A percentile compares a stretch with the other conserved stretches of the same genome.
Evolutionary conservation across 2,113 vertebrate species (phyloP).

Genomic region (Phalacrocorax carbo): DNA sequence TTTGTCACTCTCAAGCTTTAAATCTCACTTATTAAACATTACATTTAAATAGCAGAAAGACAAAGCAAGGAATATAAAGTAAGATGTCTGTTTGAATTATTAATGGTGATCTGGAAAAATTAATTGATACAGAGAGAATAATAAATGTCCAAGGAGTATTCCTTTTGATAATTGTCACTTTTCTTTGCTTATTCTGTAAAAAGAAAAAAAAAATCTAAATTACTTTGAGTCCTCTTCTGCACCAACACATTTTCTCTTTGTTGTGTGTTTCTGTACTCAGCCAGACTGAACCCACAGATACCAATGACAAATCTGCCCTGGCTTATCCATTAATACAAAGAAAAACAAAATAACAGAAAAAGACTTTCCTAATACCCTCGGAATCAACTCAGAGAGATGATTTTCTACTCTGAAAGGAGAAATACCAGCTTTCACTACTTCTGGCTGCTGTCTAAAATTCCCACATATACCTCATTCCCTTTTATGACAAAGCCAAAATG

Average conservation of each 20-base stretch:
- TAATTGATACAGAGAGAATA: neutral
- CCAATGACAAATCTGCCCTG: neutral
- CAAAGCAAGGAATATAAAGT: neutral
- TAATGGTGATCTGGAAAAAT: slow-evolving; percentile 6
- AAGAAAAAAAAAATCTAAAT: neutral
- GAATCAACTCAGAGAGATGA: neutral
- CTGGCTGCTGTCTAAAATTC: neutral
- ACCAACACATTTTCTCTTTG: neutral
- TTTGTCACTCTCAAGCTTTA: neutral
- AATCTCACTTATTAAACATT: neutral
- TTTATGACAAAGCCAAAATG: neutral
- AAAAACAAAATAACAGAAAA: neutral
- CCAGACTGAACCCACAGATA: neutral
- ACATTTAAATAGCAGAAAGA: neutral
- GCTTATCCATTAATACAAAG: neutral
- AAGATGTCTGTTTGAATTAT: slow-evolving; percentile 14
- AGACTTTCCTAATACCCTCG: neutral
- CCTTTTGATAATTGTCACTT: neutral
- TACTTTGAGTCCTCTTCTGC: neutral
- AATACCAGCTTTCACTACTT: neutral
- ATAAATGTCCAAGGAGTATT: neutral
- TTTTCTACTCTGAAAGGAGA: neutral
- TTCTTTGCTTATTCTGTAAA: neutral
- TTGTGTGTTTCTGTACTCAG: neutral
- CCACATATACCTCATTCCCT: neutral